phyloP scores from a whole-genome alignment of 1,140 invertebrate species.

The Zaprionus kolodkinae region DNA sequence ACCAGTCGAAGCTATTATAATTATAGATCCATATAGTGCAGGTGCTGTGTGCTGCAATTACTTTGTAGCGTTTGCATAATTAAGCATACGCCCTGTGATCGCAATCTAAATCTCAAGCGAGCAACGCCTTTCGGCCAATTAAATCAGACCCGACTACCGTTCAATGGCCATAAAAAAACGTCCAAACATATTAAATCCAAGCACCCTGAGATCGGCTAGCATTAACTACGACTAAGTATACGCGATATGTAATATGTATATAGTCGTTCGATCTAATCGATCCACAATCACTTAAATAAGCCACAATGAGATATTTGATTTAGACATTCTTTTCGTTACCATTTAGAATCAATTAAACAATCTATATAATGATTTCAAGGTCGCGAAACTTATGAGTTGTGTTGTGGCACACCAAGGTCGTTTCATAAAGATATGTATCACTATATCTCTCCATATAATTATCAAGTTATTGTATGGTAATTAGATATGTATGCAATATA shows the following conservation, averaged over 20 bases:
- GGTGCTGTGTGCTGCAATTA: constrained; percentile 67
- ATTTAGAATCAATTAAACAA: constrained; percentile 66
- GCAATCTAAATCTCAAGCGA: constrained; percentile 33
- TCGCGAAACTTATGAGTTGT: constrained; percentile 17
- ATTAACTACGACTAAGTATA: constrained; percentile 62
- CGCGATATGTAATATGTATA: constrained; percentile 26
- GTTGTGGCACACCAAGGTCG: constrained; percentile 38
- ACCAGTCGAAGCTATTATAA: neutral
- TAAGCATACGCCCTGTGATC: constrained; percentile 77
- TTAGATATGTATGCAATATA: neutral
- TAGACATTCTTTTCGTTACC: constrained; percentile 55
- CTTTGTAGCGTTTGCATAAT: constrained; percentile 72
- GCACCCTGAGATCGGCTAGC: constrained; percentile 2
- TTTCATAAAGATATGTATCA: neutral
- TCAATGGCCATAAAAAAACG: constrained; percentile 32
- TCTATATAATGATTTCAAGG: constrained; percentile 62
- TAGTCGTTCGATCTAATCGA: constrained; percentile 2
- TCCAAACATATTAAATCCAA: constrained; percentile 45
- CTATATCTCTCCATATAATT: neutral
- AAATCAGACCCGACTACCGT: constrained; percentile 57
- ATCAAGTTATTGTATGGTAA: neutral
- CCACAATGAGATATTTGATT: constrained; percentile 53
- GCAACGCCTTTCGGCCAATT: constrained; percentile 55
- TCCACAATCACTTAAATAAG: constrained; percentile 39
- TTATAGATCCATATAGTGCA: constrained; percentile 47